These are phyloP conservation scores for Ciconia nigra DNA, from an alignment of 2,797 vertebrate species.

Conservation along the genomic window DNA sequence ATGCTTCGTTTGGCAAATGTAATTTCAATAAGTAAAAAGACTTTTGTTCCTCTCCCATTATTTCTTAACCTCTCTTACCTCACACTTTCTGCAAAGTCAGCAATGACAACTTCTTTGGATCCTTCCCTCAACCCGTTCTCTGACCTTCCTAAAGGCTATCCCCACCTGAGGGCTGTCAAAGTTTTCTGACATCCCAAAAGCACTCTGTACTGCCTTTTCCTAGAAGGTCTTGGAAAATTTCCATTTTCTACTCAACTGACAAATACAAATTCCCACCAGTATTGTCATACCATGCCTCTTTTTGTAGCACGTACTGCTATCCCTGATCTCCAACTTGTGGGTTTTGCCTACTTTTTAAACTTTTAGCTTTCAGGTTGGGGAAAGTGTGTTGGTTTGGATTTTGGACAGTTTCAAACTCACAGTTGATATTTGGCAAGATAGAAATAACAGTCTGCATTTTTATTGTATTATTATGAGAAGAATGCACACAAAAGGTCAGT, in stretches of 20 bases:
- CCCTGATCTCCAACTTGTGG: not conserved
- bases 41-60: not conserved
- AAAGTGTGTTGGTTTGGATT: not conserved
- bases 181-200: not conserved
- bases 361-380: not conserved
- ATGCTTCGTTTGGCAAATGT: not conserved
- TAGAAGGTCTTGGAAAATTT: not conserved
- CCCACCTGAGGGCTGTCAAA: not conserved
- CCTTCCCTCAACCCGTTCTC: not conserved
- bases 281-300: not conserved
- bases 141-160: not conserved
- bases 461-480: slow-evolving; percentile 18
- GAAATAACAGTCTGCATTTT: slow-evolving; percentile 46
- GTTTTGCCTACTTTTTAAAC: not conserved
- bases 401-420: not conserved
- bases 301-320: not conserved
- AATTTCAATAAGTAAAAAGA: not conserved
- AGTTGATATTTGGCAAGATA: slow-evolving; percentile 14
- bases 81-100: not conserved
- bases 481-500: slow-evolving; percentile 39
- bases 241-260: not conserved
- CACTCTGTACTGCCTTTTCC: not conserved
- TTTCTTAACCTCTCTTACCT: not conserved
- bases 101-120: not conserved
- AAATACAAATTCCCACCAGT: not conserved